A percentile compares a stretch with the other conserved stretches of the same genome.
These are phyloP conservation scores for Lytechinus variegatus DNA, from an alignment of 35 echinoderm and acorn worm species.

Conservation along the genomic window DNA sequence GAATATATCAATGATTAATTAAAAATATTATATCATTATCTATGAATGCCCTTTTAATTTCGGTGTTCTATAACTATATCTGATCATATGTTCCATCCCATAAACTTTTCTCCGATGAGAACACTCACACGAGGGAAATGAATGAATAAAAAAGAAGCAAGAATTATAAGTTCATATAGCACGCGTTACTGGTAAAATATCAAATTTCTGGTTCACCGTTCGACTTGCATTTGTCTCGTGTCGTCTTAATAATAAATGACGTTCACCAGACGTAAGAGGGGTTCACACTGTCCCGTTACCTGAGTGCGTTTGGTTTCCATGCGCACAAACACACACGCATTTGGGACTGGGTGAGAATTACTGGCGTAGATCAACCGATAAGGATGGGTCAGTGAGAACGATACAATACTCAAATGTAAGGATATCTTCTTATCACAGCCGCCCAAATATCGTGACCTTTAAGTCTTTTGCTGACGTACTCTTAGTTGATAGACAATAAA, in stretches of 20 bases:
- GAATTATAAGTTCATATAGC: not conserved
- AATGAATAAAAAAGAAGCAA: not conserved
- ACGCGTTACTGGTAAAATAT: conserved; percentile 7
- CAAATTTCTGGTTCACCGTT: conserved; percentile 32
- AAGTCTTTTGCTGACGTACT: not conserved
- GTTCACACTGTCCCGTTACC: not conserved
- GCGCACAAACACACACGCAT: not conserved
- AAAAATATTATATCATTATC: no score
- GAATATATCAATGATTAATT: no score
- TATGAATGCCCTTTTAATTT: no score
- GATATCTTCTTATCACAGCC: conserved; percentile 40
- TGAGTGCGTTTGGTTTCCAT: not conserved
- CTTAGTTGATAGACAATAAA: not conserved
- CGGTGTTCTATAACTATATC: no score
- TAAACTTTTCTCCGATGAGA: not conserved
- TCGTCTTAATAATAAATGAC: conserved; percentile 42
- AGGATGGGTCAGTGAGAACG: not conserved
- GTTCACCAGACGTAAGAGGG: not conserved
- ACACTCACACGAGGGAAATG: not conserved
- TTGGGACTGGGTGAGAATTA: not conserved
- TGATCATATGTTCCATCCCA: not conserved
- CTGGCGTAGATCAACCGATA: not conserved
- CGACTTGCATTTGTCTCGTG: conserved; percentile 17
- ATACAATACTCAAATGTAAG: conserved; percentile 34
- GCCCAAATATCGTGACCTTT: conserved; percentile 48